Conservation (phyloP, 2,888 invertebrate genomes). For the Pollenia amentaria region DNA sequence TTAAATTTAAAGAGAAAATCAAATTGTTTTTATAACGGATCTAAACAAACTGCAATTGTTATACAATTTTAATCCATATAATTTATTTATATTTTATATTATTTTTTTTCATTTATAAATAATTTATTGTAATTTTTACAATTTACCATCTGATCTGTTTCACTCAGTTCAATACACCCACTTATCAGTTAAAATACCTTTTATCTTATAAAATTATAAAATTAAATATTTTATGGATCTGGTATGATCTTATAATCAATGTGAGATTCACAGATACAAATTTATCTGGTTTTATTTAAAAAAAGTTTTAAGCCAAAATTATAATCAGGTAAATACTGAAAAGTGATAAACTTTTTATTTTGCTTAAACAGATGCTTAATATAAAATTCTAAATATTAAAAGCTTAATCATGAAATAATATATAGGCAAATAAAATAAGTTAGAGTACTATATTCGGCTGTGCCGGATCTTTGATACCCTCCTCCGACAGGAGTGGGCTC, state of each 20-base stretch:
- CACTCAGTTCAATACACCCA: constrained; percentile 23
- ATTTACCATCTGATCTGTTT: constrained; percentile 15
- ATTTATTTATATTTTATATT: constrained; percentile 1
- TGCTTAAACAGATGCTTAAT: too few species aligned
- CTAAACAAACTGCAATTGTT: background rate
- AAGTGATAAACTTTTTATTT: too few species aligned
- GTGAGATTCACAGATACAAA: background rate
- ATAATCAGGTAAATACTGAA: background rate
- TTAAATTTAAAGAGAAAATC: constrained; percentile 39
- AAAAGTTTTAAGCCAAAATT: too few species aligned
- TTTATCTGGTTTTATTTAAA: background rate
- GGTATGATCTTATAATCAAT: constrained; percentile 11
- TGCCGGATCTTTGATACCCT: too few species aligned
- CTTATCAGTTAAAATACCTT: constrained; percentile 12
- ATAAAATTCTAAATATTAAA: too few species aligned
- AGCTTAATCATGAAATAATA: too few species aligned
- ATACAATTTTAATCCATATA: constrained; percentile 35
- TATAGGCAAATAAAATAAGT: too few species aligned
- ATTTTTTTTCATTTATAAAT: background rate
- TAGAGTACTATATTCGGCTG: too few species aligned
- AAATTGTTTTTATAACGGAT: constrained; percentile 11
- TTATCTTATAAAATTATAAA: constrained; percentile 2
- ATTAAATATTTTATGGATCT: background rate
- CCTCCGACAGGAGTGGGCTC: too few species aligned
- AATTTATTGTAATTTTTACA: constrained; percentile 20